Percentiles rank a stretch among this genome's conserved stretches.
phyloP scores from a whole-genome alignment of 2,888 invertebrate species.

The Drosophila mayaguana region DNA sequence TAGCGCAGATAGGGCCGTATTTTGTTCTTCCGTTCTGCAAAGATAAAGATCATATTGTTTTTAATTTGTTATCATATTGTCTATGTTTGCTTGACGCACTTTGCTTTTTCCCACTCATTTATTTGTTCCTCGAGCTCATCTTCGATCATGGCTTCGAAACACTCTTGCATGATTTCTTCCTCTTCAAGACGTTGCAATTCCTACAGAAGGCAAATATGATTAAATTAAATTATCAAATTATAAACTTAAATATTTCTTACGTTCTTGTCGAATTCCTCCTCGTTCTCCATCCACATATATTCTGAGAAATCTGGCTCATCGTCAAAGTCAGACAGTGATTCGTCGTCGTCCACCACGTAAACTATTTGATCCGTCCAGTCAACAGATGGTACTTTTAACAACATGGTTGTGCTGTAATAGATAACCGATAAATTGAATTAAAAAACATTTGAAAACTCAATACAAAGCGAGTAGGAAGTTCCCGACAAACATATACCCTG shows the following conservation, averaged over 20 bases:
- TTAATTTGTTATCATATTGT: background rate
- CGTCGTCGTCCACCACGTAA: conserved; percentile 82
- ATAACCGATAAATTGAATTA: background rate
- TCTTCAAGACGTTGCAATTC: conserved; percentile 94
- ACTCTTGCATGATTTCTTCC: conserved; percentile 94
- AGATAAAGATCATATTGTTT: background rate
- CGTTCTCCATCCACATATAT: conserved; percentile 97
- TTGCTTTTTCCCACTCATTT: conserved; percentile 83
- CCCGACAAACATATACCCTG: background rate
- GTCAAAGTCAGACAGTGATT: conserved; percentile 82
- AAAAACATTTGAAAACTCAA: conserved; percentile 1
- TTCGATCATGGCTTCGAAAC: conserved; percentile 93
- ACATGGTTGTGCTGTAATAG: conserved; percentile 71
- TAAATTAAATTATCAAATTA: no score
- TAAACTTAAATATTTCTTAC: no score
- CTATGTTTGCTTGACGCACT: conserved; percentile 56
- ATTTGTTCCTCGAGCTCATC: conserved; percentile 88
- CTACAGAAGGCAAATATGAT: conserved; percentile 84
- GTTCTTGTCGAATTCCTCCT: conserved; percentile 96
- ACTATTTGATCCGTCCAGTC: conserved; percentile 84
- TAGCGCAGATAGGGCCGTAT: conserved; percentile 83
- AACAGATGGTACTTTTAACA: conserved; percentile 84
- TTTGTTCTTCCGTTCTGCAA: conserved; percentile 82
- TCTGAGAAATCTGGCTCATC: conserved; percentile 91
- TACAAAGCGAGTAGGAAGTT: background rate